Conservation (phyloP, 2,113 vertebrate genomes). For the Rhinogobius similis region DNA sequence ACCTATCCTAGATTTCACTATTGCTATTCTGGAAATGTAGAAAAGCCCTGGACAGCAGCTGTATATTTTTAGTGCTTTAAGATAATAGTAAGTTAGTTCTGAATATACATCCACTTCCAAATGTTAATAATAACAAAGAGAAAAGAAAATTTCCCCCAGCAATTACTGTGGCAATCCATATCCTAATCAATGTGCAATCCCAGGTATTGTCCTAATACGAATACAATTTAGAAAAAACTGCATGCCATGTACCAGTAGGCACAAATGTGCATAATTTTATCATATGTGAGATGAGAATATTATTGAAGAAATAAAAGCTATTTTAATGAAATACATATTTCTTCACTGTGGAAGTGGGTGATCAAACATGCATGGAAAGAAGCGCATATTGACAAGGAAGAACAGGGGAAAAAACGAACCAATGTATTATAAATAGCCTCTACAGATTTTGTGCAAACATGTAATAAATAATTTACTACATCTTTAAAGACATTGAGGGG, state of each 20-base stretch:
- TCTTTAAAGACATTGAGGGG: background rate
- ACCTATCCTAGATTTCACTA: slow-evolving; percentile 43
- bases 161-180: slow-evolving; percentile 82
- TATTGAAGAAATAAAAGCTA: slow-evolving; percentile 70
- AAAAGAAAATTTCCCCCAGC: slow-evolving; percentile 75
- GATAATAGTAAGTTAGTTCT: slow-evolving; percentile 63
- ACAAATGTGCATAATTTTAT: slow-evolving; percentile 64
- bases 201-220: slow-evolving; percentile 79
- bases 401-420: slow-evolving; percentile 67
- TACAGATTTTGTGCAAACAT: slow-evolving; percentile 32
- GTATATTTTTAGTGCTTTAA: slow-evolving; percentile 56
- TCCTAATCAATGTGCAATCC: slow-evolving; percentile 81
- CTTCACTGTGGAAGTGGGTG: slow-evolving; percentile 65
- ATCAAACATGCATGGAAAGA: slow-evolving; percentile 47
- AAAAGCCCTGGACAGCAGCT: slow-evolving; percentile 29
- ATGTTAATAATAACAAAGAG: slow-evolving; percentile 81
- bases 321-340: slow-evolving; percentile 79
- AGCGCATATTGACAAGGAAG: slow-evolving; percentile 63
- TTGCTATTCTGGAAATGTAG: slow-evolving; percentile 55
- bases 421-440: background rate
- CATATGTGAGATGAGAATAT: slow-evolving; percentile 74
- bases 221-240: slow-evolving; percentile 72
- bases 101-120: slow-evolving; percentile 73
- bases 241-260: slow-evolving; percentile 28
- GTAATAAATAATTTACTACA: slow-evolving; percentile 32